These are phyloP conservation scores for Melieria omissa DNA, from an alignment of 2,888 invertebrate species.

Conservation along the genomic window DNA sequence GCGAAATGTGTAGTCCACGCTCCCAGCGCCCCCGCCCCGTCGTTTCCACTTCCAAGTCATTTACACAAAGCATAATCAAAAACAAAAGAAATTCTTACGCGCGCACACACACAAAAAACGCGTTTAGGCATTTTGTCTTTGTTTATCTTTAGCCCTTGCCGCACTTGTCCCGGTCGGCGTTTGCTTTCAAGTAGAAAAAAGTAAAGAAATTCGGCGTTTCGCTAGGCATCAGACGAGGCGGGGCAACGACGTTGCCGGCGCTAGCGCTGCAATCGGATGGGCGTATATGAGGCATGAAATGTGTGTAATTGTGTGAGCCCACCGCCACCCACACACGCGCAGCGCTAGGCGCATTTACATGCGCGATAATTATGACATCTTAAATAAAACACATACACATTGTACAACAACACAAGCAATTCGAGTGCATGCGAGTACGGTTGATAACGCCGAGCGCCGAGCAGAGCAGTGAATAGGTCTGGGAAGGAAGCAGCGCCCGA, in stretches of 20 bases:
- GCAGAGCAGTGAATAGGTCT: background rate
- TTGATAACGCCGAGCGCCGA: background rate
- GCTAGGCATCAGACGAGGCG: too few species aligned
- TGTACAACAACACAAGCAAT: slow-evolving; percentile 19
- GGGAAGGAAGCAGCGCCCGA: background rate
- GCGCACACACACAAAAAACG: slow-evolving; percentile 11
- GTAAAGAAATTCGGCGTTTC: slow-evolving; percentile 15
- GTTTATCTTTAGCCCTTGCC: slow-evolving; percentile 23
- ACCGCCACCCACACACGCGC: slow-evolving; percentile 5
- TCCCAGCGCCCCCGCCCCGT: background rate
- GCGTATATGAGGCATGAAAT: slow-evolving; percentile 31
- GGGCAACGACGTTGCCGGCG: too few species aligned
- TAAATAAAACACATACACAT: slow-evolving; percentile 17
- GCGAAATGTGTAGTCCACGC: slow-evolving; percentile 25
- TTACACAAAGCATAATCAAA: background rate
- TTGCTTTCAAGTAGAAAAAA: background rate
- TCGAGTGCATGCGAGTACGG: background rate
- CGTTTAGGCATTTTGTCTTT: slow-evolving; percentile 25
- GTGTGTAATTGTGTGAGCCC: slow-evolving; percentile 25
- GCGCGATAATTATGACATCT: slow-evolving; percentile 37
- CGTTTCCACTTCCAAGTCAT: background rate
- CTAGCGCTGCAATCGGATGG: slow-evolving; percentile 1
- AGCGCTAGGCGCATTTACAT: slow-evolving; percentile 4
- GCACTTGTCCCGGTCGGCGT: background rate
- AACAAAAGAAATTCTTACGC: background rate